Percentiles rank a stretch among this genome's conserved stretches.
Conservation (phyloP, 2,888 invertebrate species). For the Hololepta plana region DNA sequence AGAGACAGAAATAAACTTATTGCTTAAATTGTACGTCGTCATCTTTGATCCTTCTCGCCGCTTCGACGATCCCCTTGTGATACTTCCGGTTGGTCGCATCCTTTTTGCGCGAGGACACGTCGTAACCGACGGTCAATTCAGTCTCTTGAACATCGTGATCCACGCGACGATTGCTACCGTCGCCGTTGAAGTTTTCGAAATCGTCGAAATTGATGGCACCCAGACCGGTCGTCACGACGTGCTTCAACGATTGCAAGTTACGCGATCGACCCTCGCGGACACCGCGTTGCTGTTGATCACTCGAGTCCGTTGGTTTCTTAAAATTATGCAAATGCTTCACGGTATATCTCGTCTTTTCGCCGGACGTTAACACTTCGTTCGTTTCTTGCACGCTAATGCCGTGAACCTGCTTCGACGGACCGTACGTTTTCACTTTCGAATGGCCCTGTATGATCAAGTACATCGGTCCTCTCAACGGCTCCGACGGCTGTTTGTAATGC, state of each 20-base stretch:
- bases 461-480: constrained; percentile 43
- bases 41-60: constrained; percentile 16
- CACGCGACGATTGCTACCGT: constrained; percentile 8
- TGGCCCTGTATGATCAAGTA: constrained; percentile 72
- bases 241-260: constrained; percentile 22
- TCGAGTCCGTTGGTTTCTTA: constrained; percentile 13
- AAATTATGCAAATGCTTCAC: constrained; percentile 37
- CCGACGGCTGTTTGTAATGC: constrained; percentile 40
- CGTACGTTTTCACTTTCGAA: constrained; percentile 71
- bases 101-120: constrained; percentile 35
- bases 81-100: constrained; percentile 36
- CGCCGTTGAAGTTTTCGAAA: constrained; percentile 7
- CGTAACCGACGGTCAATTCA: constrained; percentile 36
- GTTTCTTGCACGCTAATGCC: constrained; percentile 29
- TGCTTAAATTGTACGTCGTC: not conserved
- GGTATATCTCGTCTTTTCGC: constrained; percentile 28
- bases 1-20: too few relatives aligned
- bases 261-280: constrained; percentile 19
- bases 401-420: constrained; percentile 35
- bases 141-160: constrained; percentile 31
- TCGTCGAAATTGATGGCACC: constrained; percentile 23
- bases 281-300: too few relatives aligned
- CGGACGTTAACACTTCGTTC: constrained; percentile 35
- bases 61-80: constrained; percentile 40
- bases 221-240: constrained; percentile 23